Evolutionary conservation across 2,888 invertebrate genomes (phyloP).

Genomic region (Matsumyia berberina): DNA sequence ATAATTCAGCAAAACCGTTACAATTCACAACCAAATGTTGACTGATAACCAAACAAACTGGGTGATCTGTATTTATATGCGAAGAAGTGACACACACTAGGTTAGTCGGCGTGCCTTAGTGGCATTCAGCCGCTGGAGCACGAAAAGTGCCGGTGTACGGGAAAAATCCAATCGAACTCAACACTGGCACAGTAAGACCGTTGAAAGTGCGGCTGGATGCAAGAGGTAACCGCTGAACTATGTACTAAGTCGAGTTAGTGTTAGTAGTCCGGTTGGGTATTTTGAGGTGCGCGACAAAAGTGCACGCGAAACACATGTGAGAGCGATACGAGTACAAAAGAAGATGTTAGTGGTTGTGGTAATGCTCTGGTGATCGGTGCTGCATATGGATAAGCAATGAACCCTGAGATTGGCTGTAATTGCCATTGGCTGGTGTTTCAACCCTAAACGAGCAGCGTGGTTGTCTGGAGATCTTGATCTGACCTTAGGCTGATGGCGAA

Average conservation of each 20-base stretch:
- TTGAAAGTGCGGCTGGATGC: constrained; percentile 58
- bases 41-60: constrained; percentile 82
- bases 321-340: constrained; percentile 39
- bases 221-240: constrained; percentile 36
- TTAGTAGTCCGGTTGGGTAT: constrained; percentile 19
- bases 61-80: constrained; percentile 83
- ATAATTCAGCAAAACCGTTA: constrained; percentile 77
- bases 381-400: constrained; percentile 45
- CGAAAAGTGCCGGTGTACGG: constrained; percentile 43
- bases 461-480: constrained; percentile 28
- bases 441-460: constrained; percentile 2
- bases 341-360: constrained; percentile 24
- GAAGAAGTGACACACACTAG: constrained; percentile 68
- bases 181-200: constrained; percentile 19
- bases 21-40: constrained; percentile 81
- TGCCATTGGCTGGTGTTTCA: background rate
- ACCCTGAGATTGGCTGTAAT: constrained; percentile 3
- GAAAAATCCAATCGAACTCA: constrained; percentile 29
- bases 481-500: constrained; percentile 58
- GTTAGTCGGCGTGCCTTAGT: constrained; percentile 64
- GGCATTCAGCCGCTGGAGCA: constrained; percentile 32
- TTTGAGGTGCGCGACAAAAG: constrained; percentile 15
- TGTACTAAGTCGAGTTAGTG: constrained; percentile 42
- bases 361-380: constrained; percentile 22
- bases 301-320: constrained; percentile 7